phyloP scores from a whole-genome alignment of 2,113 vertebrate genomes.

The Myotis yumanensis region DNA sequence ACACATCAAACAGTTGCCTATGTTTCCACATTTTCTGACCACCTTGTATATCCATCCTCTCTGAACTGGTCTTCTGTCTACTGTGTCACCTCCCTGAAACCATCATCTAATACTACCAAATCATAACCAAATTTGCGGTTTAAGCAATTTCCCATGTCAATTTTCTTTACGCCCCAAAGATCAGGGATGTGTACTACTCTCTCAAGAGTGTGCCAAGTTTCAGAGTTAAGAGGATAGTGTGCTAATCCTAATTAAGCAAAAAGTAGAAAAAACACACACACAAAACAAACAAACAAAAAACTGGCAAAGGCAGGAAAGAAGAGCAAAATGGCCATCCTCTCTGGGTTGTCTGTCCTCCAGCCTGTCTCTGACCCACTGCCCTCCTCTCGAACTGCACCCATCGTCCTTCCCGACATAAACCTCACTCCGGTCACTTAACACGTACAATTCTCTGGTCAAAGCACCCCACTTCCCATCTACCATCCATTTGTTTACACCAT shows the following conservation, averaged over 20 bases:
- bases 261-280: too few relatives aligned
- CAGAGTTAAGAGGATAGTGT: not conserved
- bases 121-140: not conserved
- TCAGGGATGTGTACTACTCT: not conserved
- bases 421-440: not conserved
- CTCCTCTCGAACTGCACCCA: not conserved
- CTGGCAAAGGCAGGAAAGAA: not conserved
- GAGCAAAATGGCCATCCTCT: not conserved
- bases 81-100: not conserved
- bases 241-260: not conserved
- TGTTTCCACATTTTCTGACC: not conserved
- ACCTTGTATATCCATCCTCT: not conserved
- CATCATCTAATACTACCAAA: not conserved
- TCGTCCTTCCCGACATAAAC: not conserved
- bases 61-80: not conserved
- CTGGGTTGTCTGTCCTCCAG: not conserved
- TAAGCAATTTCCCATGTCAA: too few relatives aligned
- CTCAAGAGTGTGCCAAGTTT: not conserved
- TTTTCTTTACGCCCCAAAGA: not conserved
- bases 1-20: not conserved
- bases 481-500: not conserved
- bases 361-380: not conserved
- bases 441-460: not conserved
- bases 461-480: not conserved
- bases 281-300: not conserved